Conservation (phyloP, 2,113 vertebrate genomes). For the Puma concolor region DNA sequence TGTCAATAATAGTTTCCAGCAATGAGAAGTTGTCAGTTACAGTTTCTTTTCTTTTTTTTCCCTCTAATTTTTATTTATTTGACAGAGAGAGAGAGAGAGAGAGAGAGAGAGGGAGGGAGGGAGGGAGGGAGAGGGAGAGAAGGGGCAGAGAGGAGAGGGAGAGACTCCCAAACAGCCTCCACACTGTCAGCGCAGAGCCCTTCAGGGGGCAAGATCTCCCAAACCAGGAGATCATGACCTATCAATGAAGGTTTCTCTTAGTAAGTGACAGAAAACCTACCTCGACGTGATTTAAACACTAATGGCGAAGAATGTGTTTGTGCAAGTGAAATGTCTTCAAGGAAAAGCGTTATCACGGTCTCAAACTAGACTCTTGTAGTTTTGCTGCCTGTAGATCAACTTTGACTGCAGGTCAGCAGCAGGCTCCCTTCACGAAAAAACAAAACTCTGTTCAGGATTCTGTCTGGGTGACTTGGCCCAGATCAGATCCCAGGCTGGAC, state of each 20-base stretch:
- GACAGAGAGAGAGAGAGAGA: no score
- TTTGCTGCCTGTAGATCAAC: neutral
- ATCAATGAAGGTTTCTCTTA: neutral
- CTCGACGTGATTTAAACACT: neutral
- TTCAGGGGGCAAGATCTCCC: no score
- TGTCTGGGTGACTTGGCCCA: neutral
- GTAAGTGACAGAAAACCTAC: neutral
- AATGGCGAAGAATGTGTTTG: neutral
- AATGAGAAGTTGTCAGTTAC: neutral
- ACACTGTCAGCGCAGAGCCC: no score
- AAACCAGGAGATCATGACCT: neutral
- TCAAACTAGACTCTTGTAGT: neutral
- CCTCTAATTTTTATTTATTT: no score
- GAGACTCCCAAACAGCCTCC: no score
- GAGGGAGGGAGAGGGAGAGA: no score
- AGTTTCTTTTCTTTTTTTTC: neutral
- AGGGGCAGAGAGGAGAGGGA: no score
- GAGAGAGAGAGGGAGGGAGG: no score
- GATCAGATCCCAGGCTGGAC: neutral
- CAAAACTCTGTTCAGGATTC: neutral
- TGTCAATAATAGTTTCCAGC: neutral
- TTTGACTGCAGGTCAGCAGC: neutral
- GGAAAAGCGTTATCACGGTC: neutral
- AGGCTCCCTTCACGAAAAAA: fast-evolving
- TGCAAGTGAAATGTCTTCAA: neutral